These are phyloP conservation scores for Margaritifera margaritifera DNA, from an alignment of 2,888 invertebrate genomes.

Conservation along the genomic window DNA sequence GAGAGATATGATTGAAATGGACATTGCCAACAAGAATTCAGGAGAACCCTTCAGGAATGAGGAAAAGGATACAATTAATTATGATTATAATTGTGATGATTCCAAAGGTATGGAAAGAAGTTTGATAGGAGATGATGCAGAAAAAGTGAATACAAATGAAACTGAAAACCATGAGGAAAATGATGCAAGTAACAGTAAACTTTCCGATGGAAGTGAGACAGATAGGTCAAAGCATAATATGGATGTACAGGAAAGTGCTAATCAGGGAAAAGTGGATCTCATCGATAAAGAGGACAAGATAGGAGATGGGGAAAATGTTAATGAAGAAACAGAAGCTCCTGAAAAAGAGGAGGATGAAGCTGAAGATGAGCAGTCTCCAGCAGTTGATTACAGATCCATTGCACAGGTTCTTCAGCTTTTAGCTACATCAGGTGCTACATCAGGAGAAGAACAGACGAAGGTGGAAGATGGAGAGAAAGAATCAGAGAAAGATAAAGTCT, in stretches of 20 bases:
- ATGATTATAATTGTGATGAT: too few relatives aligned
- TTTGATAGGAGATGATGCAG: slow-evolving; percentile 2
- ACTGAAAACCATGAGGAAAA: slow-evolving; percentile 21
- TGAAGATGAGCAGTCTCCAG: slow-evolving; percentile 21
- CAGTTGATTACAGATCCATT: not conserved
- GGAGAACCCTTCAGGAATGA: too few relatives aligned
- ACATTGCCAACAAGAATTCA: too few relatives aligned
- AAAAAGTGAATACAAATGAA: slow-evolving; percentile 1
- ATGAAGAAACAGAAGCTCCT: slow-evolving; percentile 5
- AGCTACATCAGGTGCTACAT: not conserved
- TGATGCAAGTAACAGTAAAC: slow-evolving; percentile 23
- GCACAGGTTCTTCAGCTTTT: not conserved
- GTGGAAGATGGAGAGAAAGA: slow-evolving; percentile 6
- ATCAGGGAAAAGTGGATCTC: not conserved
- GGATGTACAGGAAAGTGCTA: not conserved
- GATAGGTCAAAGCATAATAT: not conserved
- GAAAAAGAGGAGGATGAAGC: slow-evolving; percentile 23
- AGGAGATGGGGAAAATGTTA: slow-evolving; percentile 1
- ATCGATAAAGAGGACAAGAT: not conserved
- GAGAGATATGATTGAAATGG: too few relatives aligned
- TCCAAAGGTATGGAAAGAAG: slow-evolving; percentile 2
- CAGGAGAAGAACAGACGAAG: slow-evolving; percentile 11
- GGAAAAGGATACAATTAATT: too few relatives aligned
- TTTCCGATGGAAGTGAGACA: slow-evolving; percentile 3
- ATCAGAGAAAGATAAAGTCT: not conserved